Evolutionary conservation across 2,888 invertebrate genomes (phyloP).

Genomic region (Pandemis heparana): DNA sequence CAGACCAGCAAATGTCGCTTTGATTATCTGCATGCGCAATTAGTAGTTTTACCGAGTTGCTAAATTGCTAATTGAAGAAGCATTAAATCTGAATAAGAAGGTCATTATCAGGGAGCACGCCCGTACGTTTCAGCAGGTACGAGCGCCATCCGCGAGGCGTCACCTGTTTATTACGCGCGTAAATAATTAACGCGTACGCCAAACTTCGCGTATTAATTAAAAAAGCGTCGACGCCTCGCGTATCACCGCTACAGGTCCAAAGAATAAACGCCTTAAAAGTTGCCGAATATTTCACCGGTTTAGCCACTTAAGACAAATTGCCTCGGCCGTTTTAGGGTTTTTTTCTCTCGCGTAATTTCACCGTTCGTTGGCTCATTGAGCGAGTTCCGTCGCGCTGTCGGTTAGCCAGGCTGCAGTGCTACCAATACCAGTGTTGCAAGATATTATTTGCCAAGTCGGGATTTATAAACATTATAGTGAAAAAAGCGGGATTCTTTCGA

Average conservation of each 20-base stretch:
- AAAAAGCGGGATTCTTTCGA: too few species aligned
- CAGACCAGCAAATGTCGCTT: too few species aligned
- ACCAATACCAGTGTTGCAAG: too few species aligned
- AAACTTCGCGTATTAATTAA: constrained; percentile 77
- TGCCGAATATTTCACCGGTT: constrained; percentile 79
- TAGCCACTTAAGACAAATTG: constrained; percentile 80
- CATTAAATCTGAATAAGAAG: background rate
- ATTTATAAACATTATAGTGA: too few species aligned
- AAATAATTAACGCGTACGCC: constrained; percentile 58
- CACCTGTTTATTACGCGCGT: constrained; percentile 42
- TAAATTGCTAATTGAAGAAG: background rate
- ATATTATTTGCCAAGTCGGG: too few species aligned
- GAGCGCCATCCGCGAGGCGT: background rate
- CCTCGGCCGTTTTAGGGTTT: constrained; percentile 62
- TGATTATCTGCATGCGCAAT: too few species aligned
- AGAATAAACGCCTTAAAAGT: constrained; percentile 70
- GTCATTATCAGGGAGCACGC: background rate
- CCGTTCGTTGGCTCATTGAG: constrained; percentile 62
- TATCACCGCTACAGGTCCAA: constrained; percentile 60
- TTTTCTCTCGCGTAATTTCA: constrained; percentile 72
- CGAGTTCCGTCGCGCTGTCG: constrained; percentile 46
- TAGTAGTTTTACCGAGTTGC: too few species aligned
- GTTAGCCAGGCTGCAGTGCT: background rate
- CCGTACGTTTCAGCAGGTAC: background rate
- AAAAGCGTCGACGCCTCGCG: constrained; percentile 61